Base-by-base conservation (phyloP, 2,888 invertebrate genomes). In the Myopa testacea region DNA sequence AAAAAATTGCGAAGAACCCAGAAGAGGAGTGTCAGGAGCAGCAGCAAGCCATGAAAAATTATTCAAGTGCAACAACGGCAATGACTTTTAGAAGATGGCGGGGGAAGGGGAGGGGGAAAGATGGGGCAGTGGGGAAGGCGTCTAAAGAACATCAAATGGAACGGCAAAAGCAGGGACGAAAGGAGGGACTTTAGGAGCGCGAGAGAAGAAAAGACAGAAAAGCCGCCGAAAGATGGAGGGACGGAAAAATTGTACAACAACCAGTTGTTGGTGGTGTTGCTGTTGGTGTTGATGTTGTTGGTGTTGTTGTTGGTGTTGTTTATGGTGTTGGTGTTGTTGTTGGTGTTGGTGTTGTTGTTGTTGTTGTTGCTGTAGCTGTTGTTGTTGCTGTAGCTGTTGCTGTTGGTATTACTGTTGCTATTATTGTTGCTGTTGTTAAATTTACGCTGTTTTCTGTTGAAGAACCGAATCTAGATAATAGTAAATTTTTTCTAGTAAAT, bases 31-130 rank as follows among this genome's bases (percentile, higher is more conserved):
- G 5, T 3, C 14, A 16, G n/a, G 5, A 55, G 55, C n/a, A n/a
- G 55, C 55, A 8, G 8, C 14, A 67, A 14, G 37, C 67, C 37
- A n/a, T 16, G 37, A 67, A 67, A 67, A 70, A 37, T 26, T 70
- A 70, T 70, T 70, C 70, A 70, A 70, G 70, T 70, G 70, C 70
- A 70, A 70, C 52, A 37, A 69, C n/a, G 16, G 19, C 8, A 69
- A 69, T 3, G 26, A 12, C 67, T 67, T 38, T 16, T 38, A 10
- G 8, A 16, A 16, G 50, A 50, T 26, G 26, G 26, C 26, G 2
- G 26, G 26, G 26, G 26, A 26, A 26, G 26, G n/a, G n/a, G 19
- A 34, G 19, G 37, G 38, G 26, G 50, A 50, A 38, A 8, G 26
- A 19, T 8, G 16, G 6, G 50, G 5, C 14, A 63, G 10, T 14